Conservation (phyloP, 1,140 invertebrate species). For the Plutomurus gul region DNA sequence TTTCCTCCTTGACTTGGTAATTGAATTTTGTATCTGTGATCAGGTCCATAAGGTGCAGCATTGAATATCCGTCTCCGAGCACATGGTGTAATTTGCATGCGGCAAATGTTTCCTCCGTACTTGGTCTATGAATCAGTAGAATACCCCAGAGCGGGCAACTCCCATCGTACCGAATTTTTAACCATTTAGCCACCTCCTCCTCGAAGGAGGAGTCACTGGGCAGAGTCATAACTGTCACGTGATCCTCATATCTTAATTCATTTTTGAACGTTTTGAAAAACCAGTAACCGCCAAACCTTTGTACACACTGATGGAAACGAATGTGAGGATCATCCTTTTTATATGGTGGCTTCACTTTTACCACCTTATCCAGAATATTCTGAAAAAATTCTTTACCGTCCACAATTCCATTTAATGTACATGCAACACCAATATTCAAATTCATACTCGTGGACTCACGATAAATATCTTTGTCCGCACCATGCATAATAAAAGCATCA, state of each 20-base stretch:
- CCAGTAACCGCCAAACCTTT: not conserved
- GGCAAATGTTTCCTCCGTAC: not conserved
- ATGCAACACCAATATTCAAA: too few species aligned
- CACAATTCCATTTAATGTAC: too few species aligned
- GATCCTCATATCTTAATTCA: not conserved
- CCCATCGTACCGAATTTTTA: not conserved
- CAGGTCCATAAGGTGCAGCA: not conserved
- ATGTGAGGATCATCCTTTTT: not conserved
- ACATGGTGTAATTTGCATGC: not conserved
- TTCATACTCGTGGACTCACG: too few species aligned
- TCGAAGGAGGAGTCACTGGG: not conserved
- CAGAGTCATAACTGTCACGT: not conserved
- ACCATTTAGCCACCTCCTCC: not conserved
- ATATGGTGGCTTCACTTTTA: not conserved
- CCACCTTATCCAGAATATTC: too few species aligned
- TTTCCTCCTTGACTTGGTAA: not conserved
- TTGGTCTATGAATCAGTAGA: not conserved
- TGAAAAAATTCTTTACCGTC: too few species aligned
- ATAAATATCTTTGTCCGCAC: too few species aligned
- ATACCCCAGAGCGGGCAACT: not conserved
- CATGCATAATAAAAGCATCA: too few species aligned
- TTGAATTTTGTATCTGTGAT: not conserved
- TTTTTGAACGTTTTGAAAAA: not conserved
- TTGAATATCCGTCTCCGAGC: not conserved
- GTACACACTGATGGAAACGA: not conserved